Base-by-base conservation (phyloP, 2,113 vertebrate genomes). In the Zosterops pallidus region DNA sequence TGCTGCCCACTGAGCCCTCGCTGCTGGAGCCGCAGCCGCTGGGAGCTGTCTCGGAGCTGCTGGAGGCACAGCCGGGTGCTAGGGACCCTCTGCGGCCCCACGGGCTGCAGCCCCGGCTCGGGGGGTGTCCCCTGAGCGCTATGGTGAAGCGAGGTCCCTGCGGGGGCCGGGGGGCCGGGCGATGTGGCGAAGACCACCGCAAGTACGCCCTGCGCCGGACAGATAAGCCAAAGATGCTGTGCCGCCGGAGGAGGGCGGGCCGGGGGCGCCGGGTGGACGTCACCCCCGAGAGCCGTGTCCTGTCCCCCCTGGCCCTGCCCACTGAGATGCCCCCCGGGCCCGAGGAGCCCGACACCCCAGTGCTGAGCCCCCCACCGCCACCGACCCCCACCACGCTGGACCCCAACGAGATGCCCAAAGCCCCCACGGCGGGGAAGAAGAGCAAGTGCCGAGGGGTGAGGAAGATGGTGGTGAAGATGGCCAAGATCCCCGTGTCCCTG, bases 401-500 rank as follows among this genome's bases (percentile, higher is more conserved):
- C 70, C 57, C 80, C 5, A 91, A 90, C 1, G 97, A 95, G 29
- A 26, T 23, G 28, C 92, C 94, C 94, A 97, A 94, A 74, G 79
- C 8, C 37, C 60, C 91, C 4, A 0, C 19, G 1, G 17, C 4
- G 0, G 92, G 86, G 25, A 97, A 97, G 84, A 98, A 98, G 86
- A 97, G 56, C 86, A 98, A 98, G 86, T 98, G 98, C 92, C 97
- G 98, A 15, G 98, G 98, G 0, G 98, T 99, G 64, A 98, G 99
- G 91, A 99, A 98, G 95, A 99, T 99, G 98, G 99, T 99, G 90
- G 99, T 99, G 70, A 99, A 99, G 97, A 99, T 99, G 96, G 98
- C 99, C 79, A 99, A 99, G 91, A 99, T 99, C 94, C 99, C 99
- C 0, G 98, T 99, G 55, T 99, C 98, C 13, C 97, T 99, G 55